Evolutionary conservation across 2,113 vertebrate species (phyloP).

Genomic region (Erythrocercus mccallii): DNA sequence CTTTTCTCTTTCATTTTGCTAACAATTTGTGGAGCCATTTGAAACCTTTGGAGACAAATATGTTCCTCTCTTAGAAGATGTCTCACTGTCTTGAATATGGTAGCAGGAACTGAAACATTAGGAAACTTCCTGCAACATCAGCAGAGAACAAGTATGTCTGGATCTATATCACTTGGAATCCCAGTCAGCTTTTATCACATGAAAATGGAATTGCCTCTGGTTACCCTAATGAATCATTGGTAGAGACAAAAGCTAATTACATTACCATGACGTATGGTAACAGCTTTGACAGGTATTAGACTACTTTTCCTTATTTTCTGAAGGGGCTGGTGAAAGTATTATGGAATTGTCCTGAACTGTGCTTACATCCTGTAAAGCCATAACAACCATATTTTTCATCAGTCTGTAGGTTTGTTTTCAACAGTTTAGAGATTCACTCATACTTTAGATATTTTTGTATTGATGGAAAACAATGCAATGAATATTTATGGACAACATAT

Average conservation of each 20-base stretch:
- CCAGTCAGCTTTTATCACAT: background rate
- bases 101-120: background rate
- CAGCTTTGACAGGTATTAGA: background rate
- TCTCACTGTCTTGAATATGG: background rate
- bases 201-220: background rate
- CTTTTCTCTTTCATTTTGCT: background rate
- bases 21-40: background rate
- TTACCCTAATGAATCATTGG: background rate
- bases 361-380: background rate
- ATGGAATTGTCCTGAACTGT: background rate
- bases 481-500: background rate
- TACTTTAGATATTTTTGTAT: background rate
- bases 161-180: background rate
- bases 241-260: background rate
- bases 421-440: background rate
- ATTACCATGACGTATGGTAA: fast-evolving
- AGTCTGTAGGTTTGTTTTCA: background rate
- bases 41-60: background rate
- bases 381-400: background rate
- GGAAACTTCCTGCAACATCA: background rate
- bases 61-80: background rate
- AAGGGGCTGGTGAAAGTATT: background rate
- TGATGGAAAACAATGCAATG: background rate
- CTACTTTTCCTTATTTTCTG: background rate
- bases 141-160: background rate